Base-by-base conservation (phyloP, 2,797 vertebrate species). In the Artibeus lituratus region DNA sequence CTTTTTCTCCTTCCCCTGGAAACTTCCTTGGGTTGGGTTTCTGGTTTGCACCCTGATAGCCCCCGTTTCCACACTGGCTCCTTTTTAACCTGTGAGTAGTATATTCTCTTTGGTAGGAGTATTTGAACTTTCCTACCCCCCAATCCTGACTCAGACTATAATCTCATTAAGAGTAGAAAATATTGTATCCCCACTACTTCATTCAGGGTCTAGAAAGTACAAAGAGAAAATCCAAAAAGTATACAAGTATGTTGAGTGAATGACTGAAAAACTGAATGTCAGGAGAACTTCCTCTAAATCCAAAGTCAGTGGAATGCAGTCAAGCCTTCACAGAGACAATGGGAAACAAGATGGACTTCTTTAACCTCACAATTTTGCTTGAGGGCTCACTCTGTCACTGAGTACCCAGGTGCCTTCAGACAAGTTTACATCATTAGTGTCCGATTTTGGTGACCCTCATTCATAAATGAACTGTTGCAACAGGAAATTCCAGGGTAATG, bases 371-470 rank as follows among this genome's bases (percentile, higher is more conserved):
- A 39, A 3, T 90, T 93, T 87, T 90, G 14, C 72, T 87, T 32
- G 24, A 74, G 55, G 47, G 37, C 70, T 90, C 35, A 26, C 53
- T 87, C 44, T 85, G 47, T 80, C 57, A 70, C 77, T 49, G 35
- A 83, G 51, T 42, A 42, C 62, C 18, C 32, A 18, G 22, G 49
- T 73, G 42, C 55, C 87, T 37, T 73, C 87, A 29, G 69, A 90
- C 73, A 93, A 39, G 55, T 70, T 94, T 78, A 77, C 32, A 87
- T 83, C 92, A 24, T 96, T 95, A 86, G 62, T 86, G 82, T 90
- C 91, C 55, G 81, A 92, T 92, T 95, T 88, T 95, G 87, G 94
- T 94, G 87, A 85, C 59, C 12, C 47, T 19, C 3, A 69, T 92
- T 77, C 93, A n/a, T 82, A 82, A 94, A 65, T 88, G 35, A 91